These are phyloP conservation scores for Drosophila neutralis DNA, from an alignment of 2,888 invertebrate species.

Conservation along the genomic window DNA sequence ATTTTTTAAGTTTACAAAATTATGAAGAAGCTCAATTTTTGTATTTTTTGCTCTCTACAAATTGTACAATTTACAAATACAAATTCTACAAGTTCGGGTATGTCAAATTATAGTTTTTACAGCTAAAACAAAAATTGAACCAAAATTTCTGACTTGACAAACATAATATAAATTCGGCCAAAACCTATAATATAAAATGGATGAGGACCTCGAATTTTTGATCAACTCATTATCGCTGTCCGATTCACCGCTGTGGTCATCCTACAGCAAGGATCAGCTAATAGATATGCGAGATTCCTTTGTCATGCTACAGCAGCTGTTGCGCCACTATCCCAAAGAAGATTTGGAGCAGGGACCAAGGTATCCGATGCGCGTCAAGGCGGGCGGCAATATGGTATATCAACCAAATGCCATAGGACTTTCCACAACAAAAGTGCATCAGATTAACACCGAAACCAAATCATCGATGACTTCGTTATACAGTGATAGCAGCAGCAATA, in stretches of 20 bases:
- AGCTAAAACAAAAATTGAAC: constrained; percentile 1
- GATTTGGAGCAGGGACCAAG: background rate
- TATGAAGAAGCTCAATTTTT: background rate
- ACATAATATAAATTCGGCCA: background rate
- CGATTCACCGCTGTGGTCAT: constrained; percentile 37
- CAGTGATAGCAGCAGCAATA: background rate
- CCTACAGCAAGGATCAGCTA: constrained; percentile 40
- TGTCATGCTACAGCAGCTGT: constrained; percentile 35
- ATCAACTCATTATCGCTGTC: constrained; percentile 57
- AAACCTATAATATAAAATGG: constrained; percentile 37
- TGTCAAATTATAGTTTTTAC: background rate
- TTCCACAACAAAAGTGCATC: background rate
- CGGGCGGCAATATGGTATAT: constrained; percentile 35
- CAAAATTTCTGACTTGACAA: background rate
- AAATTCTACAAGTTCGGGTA: background rate
- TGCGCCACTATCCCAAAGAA: constrained; percentile 19
- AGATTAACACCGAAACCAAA: background rate
- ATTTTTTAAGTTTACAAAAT: background rate
- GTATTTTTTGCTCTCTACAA: background rate
- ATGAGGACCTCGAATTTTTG: constrained; percentile 62
- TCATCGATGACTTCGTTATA: constrained; percentile 5
- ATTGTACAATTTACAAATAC: background rate
- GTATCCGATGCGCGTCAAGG: constrained; percentile 44
- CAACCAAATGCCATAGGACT: background rate
- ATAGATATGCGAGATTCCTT: constrained; percentile 68